phyloP scores from a whole-genome alignment of 2,113 vertebrate genomes.

The Suricata suricatta region DNA sequence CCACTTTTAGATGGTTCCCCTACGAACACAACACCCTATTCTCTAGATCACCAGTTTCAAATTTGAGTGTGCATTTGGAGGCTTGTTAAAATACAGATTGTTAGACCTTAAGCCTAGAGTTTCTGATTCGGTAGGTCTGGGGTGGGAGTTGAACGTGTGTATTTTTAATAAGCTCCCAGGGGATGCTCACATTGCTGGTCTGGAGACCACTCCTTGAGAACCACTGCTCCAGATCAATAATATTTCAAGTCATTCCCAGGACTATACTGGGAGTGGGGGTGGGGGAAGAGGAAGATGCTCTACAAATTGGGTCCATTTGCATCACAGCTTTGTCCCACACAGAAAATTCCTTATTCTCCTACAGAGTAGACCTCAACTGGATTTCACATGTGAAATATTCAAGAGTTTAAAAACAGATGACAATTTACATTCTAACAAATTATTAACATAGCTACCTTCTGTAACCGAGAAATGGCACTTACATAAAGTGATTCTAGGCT shows the following conservation, averaged over 20 bases:
- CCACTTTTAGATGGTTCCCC: neutral
- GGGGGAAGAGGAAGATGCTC: neutral
- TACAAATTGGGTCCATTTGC: neutral
- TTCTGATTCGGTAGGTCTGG: neutral
- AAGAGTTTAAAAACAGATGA: constrained; percentile 24
- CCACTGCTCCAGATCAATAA: neutral
- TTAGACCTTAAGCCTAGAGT: neutral
- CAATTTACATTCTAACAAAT: constrained; percentile 19
- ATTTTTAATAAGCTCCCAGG: neutral
- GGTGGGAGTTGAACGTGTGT: neutral
- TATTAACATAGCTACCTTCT: neutral
- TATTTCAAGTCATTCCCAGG: constrained; percentile 29
- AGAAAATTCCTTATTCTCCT: neutral
- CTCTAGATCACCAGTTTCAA: neutral
- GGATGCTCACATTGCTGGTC: neutral
- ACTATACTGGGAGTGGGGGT: neutral
- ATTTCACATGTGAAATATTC: neutral
- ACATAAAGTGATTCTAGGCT: neutral
- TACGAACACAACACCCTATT: neutral
- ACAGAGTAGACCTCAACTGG: constrained; percentile 20
- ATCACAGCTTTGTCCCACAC: neutral
- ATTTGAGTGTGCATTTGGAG: neutral
- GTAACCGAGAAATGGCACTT: constrained; percentile 16
- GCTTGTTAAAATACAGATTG: neutral
- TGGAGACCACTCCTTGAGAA: neutral